Evolutionary conservation across 2,113 vertebrate genomes (phyloP), one percentile per base, ranked within the genome.

Genomic region (Dipodomys merriami): DNA sequence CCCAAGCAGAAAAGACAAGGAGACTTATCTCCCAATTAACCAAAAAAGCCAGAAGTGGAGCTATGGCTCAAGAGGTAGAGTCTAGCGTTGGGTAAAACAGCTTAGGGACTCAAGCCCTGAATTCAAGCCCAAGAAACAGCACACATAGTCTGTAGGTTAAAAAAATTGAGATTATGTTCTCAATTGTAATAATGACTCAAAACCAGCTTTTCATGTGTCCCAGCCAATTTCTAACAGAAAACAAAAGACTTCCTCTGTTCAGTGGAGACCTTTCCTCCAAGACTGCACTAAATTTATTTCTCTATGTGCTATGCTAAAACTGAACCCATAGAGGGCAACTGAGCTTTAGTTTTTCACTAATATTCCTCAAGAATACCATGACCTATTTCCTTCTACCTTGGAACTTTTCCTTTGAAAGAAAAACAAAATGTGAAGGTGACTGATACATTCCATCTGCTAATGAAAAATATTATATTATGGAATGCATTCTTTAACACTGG

Each of bases 271-370:
- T 27, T 22, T 80, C 23, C 78, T 82, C 6, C 22, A 33, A 91
- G 44, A 89, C 46, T 25, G 69, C 44, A 80, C 60, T 33, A 72
- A 25, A 83, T 46, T 30, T 30, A 29, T 60, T 57, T 95, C 95
- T 89, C 86, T 96, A 96, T 94, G 97, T 98, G 98, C 94, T 97
- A 89, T 98, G 97, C 96, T 98, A 96, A 97, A 95, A 96, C 64
- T 95, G 96, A 98, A 96, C 98, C 98, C 98, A 98, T 98, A 98
- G 98, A 97, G 98, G 98, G 98, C 98, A 98, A 98, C 97, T 98
- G 90, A 97, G 97, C 96, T 97, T 98, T 97, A 98, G 83, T 95
- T 96, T 98, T 97, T 93, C 53, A 57, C 53, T 57, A 57, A 57
- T 57, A 16, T 57, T 57, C 53, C 53, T 57, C 53, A 57, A 57